Base-by-base conservation (phyloP, 30 jellyfish, hydroid and myxozoan species). In the Chrysaora quinquecirrha region DNA sequence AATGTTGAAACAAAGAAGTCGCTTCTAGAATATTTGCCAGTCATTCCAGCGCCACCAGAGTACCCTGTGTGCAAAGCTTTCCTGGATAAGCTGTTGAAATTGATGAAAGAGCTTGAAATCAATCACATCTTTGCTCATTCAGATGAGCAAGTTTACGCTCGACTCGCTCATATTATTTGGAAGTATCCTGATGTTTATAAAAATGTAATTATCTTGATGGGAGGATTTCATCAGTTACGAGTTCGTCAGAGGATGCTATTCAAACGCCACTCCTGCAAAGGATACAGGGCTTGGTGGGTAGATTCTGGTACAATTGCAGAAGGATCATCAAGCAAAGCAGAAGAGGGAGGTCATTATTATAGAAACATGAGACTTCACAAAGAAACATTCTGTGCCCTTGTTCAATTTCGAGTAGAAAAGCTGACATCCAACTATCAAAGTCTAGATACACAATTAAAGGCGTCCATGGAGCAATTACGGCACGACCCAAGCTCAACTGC, bases 101-200 rank as follows among this genome's bases (percentile, higher is more conserved):
- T 78, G 49, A 75, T 75, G 78, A 75, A 75, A 33, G 87, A 75
- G 63, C 31, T 75, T 35, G 87, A 75, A 21, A 52, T 75, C 24
- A 19, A 29, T 19, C 87, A 75, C 52, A 75, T 56, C 3, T 75
- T 21, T 81, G 87, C 91, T 34, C 87, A 81, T 66, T 49, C 91
- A 32, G 91, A 81, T 29, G 87, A 81, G 65, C 79, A 54, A 47
- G 91, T 81, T 12, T 81, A 81, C 38, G 91, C 91, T 2, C 35
- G 49, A 47, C 87, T 81, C 3, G 60, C 73, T 25, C 76, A 81
- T 34, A 81, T 69, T 69, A 50, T 81, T 23, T 69, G 88, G 87
- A 70, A 81, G 50, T 49, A n/a, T 28, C 87, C 87, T 28, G 49
- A 49, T 31, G 47, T 48, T 54, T 30, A 43, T 7, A 24, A 54